A percentile compares a stretch with the other conserved stretches of the same genome.
Evolutionary conservation across 2,797 vertebrate species (phyloP).

Genomic region (Tenualosa ilisha): DNA sequence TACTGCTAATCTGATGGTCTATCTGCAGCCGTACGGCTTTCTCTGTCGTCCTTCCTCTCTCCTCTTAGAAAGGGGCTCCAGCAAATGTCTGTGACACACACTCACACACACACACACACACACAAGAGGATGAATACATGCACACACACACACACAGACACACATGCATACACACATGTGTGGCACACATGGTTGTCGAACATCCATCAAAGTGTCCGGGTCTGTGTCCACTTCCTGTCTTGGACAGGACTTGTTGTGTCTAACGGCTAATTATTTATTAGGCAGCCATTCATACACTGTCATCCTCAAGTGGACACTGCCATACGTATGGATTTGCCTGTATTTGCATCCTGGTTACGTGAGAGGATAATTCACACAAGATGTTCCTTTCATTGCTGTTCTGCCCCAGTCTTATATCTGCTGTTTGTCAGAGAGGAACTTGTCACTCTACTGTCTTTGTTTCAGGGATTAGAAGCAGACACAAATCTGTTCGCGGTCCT

Average conservation of each 20-base stretch:
- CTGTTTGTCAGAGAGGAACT: slow-evolving; percentile 9
- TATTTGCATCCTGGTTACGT: background rate
- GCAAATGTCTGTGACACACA: slow-evolving; percentile 34
- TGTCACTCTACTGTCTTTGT: background rate
- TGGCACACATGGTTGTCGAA: background rate
- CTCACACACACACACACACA: slow-evolving; percentile 26
- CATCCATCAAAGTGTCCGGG: slow-evolving; percentile 7
- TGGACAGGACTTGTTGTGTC: background rate
- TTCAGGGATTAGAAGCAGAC: background rate
- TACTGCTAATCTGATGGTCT: slow-evolving; percentile 73
- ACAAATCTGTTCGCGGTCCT: background rate
- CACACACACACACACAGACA: background rate
- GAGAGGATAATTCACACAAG: background rate
- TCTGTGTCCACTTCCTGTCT: background rate
- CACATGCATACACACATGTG: background rate
- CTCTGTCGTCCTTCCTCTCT: slow-evolving; percentile 69
- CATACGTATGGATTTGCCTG: background rate
- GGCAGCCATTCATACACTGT: background rate
- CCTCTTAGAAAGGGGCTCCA: slow-evolving; percentile 58
- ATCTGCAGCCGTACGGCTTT: slow-evolving; percentile 74
- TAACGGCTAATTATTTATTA: slow-evolving; percentile 9
- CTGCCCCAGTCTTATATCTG: background rate
- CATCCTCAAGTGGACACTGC: background rate
- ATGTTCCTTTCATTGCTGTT: background rate
- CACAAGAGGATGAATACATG: background rate